A percentile compares a stretch with the other conserved stretches of the same genome.
phyloP scores from a whole-genome alignment of 1,140 invertebrate species.

The Hylaeus anthracinus region DNA sequence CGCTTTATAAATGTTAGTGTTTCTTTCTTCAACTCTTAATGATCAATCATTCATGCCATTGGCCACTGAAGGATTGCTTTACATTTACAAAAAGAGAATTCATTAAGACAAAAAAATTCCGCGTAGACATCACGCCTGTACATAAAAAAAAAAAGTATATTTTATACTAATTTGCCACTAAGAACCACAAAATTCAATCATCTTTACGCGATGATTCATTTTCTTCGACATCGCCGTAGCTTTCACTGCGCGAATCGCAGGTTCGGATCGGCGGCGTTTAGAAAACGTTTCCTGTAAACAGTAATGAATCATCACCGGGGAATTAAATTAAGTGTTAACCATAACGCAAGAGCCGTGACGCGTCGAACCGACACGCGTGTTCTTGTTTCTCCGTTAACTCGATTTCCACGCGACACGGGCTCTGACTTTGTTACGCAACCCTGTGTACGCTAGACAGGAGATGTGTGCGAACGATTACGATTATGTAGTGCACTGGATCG shows the following conservation, averaged over 20 bases:
- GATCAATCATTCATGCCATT: no score
- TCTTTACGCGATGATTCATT: not conserved
- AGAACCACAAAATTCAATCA: no score
- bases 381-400: constrained; percentile 6
- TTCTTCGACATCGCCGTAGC: no score
- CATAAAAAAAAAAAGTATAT: no score
- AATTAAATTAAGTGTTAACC: constrained; percentile 27
- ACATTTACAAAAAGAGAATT: no score
- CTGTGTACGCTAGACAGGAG: not conserved
- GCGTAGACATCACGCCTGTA: no score
- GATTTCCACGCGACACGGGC: constrained; percentile 12
- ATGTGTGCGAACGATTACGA: constrained; percentile 27
- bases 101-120: no score
- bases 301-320: constrained; percentile 23
- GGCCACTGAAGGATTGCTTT: no score
- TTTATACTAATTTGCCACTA: no score
- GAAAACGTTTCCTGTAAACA: constrained; percentile 23
- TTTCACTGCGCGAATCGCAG: not conserved
- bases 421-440: constrained; percentile 13
- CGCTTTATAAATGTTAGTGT: no score
- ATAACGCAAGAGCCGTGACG: constrained; percentile 21
- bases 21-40: no score
- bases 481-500: not conserved
- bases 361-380: not conserved
- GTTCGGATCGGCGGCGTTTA: not conserved